A percentile compares a stretch with the other conserved stretches of the same genome.
phyloP scores from a whole-genome alignment of 2,888 invertebrate genomes.

The Noctua fimbriata region DNA sequence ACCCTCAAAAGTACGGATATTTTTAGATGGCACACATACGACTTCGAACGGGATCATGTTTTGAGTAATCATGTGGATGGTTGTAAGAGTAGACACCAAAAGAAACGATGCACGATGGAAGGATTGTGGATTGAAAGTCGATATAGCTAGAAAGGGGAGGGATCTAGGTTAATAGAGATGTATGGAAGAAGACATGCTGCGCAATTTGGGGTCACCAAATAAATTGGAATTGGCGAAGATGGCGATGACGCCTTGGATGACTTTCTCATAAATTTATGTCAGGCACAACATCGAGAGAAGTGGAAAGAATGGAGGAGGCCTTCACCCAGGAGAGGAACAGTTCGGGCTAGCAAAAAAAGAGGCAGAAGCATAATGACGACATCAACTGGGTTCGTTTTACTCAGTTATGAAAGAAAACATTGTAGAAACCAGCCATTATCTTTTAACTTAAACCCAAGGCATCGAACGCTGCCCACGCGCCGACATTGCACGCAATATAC shows the following conservation, averaged over 20 bases:
- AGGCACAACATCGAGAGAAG: background rate
- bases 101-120: background rate
- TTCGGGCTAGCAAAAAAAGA: background rate
- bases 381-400: background rate
- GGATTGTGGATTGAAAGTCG: background rate
- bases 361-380: background rate
- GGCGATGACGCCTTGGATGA: background rate
- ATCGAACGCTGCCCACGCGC: constrained; percentile 76
- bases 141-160: background rate
- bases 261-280: background rate
- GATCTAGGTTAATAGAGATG: background rate
- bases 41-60: constrained; percentile 3
- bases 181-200: background rate
- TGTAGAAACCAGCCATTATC: constrained; percentile 31
- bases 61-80: constrained; percentile 7
- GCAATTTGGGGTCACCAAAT: background rate
- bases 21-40: constrained; percentile 28
- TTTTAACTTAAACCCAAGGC: constrained; percentile 66
- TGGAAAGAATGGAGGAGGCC: background rate
- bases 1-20: constrained; percentile 5
- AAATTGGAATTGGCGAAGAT: background rate
- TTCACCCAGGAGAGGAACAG: background rate
- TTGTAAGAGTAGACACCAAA: background rate
- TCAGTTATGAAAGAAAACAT: constrained; percentile 2
- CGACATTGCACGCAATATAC: constrained; percentile 72